phyloP scores from a whole-genome alignment of 2,797 vertebrate genomes.

The Strix occidentalis region DNA sequence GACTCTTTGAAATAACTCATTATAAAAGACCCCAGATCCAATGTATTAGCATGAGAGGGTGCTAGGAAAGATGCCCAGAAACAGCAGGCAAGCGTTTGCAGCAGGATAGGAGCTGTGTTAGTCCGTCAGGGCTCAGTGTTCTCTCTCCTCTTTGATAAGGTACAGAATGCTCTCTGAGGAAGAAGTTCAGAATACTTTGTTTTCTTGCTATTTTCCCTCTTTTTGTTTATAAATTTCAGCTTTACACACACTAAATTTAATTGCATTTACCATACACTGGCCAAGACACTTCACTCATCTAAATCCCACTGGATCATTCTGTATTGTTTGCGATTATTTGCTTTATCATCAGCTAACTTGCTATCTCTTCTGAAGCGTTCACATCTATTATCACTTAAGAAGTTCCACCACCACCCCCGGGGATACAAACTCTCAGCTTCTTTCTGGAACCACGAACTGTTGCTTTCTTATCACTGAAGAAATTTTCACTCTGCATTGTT shows the following conservation, averaged over 20 bases:
- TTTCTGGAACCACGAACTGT: neutral
- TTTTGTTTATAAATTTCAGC: neutral
- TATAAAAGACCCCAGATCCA: neutral
- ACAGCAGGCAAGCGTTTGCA: neutral
- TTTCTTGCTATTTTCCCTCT: neutral
- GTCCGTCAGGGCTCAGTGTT: accelerated
- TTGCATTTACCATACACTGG: neutral
- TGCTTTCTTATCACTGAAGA: neutral
- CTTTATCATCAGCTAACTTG: neutral
- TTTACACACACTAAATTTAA: neutral
- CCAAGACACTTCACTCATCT: neutral
- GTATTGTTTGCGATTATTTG: neutral
- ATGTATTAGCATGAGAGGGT: neutral
- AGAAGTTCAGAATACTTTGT: neutral
- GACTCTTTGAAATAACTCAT: neutral
- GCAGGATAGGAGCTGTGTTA: neutral
- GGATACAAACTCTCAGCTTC: neutral
- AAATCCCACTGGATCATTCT: neutral
- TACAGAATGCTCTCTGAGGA: neutral
- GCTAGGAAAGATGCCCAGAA: neutral
- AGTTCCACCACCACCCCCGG: neutral
- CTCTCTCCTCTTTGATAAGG: neutral
- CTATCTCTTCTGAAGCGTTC: neutral
- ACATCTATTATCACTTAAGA: neutral
- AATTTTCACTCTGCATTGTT: neutral